Evolutionary conservation across 2,113 vertebrate genomes (phyloP).

Genomic region (Martes martes): DNA sequence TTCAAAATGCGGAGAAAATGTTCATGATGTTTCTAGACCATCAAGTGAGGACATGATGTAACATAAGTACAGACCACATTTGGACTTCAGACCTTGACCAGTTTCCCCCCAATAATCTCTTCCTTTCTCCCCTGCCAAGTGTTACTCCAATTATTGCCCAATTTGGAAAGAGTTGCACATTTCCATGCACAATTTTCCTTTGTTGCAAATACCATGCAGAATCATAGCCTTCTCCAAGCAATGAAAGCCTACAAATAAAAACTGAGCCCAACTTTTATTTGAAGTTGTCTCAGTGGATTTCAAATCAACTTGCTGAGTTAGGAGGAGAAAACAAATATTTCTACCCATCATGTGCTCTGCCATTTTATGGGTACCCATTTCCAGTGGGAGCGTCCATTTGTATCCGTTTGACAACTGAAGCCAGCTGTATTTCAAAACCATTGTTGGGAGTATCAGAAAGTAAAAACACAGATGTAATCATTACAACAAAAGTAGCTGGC

Average conservation of each 20-base stretch:
- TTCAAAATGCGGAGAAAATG: background rate
- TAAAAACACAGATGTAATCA: background rate
- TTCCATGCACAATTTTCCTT: background rate
- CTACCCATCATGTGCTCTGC: fast-evolving
- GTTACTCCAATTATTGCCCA: background rate
- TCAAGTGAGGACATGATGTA: background rate
- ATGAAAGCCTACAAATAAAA: background rate
- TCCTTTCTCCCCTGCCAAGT: background rate
- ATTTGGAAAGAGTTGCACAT: background rate
- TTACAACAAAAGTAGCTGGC: background rate
- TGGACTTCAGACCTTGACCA: background rate
- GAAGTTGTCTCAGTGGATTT: background rate
- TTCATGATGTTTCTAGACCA: background rate
- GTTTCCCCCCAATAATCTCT: background rate
- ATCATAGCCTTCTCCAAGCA: background rate
- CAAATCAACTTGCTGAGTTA: background rate
- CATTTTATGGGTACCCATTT: background rate
- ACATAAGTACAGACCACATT: background rate
- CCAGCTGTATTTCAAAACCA: background rate
- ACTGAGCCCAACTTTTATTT: background rate
- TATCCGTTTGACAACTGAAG: background rate
- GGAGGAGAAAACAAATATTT: background rate
- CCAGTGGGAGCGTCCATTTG: background rate
- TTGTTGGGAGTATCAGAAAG: background rate
- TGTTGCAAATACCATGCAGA: background rate